phyloP scores from a whole-genome alignment of 2,113 vertebrate genomes.

The Chrysemys picta region DNA sequence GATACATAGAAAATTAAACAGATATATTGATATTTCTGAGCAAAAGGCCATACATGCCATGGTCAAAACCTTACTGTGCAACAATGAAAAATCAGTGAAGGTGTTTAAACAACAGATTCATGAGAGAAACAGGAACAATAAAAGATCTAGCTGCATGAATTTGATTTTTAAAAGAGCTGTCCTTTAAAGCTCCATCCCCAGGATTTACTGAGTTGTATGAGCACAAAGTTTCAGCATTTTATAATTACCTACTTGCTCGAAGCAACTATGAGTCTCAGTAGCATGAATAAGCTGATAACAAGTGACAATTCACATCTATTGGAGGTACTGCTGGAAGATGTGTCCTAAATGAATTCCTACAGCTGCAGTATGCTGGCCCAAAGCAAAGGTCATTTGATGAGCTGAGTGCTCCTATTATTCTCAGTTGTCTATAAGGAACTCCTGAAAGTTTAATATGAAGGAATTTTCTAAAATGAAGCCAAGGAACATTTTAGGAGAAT shows the following conservation, averaged over 20 bases:
- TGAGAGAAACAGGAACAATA: slow-evolving; percentile 19
- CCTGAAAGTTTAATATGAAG: neutral
- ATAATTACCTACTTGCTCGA: neutral
- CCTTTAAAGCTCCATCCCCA: neutral
- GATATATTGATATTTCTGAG: neutral
- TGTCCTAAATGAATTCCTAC: neutral
- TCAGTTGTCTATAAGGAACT: neutral
- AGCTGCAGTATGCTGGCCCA: neutral
- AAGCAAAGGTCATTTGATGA: slow-evolving; percentile 2
- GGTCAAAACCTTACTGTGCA: neutral
- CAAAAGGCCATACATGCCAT: slow-evolving; percentile 17
- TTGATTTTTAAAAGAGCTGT: slow-evolving; percentile 3
- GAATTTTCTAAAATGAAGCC: neutral
- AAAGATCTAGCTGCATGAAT: neutral
- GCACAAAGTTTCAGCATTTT: neutral
- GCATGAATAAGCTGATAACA: neutral
- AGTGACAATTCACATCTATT: neutral
- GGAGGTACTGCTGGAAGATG: neutral
- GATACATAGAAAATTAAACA: slow-evolving; percentile 6
- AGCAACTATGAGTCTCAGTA: neutral
- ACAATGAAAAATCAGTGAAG: neutral
- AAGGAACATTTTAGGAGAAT: neutral
- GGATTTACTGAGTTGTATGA: neutral
- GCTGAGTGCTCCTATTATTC: neutral
- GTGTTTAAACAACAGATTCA: neutral